These are phyloP conservation scores for Porphyrio hochstetteri DNA, from an alignment of 2,113 vertebrate genomes.

Conservation along the genomic window DNA sequence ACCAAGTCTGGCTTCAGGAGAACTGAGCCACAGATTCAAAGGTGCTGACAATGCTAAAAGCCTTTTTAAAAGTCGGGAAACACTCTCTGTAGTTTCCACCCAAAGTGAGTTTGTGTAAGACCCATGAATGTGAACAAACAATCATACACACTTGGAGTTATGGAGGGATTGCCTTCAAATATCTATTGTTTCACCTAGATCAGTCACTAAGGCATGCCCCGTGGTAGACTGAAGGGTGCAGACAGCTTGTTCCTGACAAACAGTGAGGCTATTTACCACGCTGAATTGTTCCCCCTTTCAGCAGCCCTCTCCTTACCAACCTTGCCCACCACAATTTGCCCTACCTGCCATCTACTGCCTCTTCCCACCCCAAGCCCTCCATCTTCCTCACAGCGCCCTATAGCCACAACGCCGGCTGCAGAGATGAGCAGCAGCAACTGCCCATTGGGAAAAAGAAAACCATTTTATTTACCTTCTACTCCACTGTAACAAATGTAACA, in stretches of 20 bases:
- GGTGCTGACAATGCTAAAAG: background rate
- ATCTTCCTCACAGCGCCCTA: background rate
- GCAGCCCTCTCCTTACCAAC: background rate
- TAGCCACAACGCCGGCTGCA: accelerated
- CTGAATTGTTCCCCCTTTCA: background rate
- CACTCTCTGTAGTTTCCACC: background rate
- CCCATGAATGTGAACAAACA: background rate
- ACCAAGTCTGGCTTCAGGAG: background rate
- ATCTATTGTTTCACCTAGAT: background rate
- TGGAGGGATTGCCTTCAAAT: background rate
- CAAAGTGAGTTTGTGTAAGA: background rate
- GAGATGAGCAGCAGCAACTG: background rate
- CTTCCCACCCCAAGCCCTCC: accelerated
- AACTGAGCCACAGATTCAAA: background rate
- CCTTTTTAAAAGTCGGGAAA: background rate
- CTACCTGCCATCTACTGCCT: background rate
- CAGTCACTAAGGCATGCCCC: background rate
- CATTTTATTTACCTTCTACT: background rate
- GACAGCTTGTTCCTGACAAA: background rate
- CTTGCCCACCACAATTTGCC: background rate
- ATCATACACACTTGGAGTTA: background rate
- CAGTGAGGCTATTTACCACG: background rate
- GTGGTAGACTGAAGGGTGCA: background rate
- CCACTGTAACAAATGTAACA: background rate
- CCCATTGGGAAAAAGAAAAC: background rate